Conservation (phyloP, 2,113 vertebrate genomes). For the Trichomycterus rosablanca region DNA sequence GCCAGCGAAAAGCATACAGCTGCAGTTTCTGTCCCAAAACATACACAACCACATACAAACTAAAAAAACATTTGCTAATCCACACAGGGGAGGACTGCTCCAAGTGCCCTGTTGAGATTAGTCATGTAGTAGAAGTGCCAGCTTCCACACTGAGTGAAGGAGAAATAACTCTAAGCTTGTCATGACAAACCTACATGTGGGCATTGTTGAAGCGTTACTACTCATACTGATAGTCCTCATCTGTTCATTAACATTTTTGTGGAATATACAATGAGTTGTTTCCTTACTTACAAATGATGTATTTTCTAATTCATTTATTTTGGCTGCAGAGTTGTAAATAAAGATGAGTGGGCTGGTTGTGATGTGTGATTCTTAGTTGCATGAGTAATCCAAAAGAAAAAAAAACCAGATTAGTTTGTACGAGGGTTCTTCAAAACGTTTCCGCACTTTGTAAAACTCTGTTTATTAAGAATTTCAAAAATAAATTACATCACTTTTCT, state of each 20-base stretch:
- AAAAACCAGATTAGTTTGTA: too few relatives aligned
- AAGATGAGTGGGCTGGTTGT: neutral
- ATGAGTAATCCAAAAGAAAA: too few relatives aligned
- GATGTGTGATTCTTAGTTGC: neutral
- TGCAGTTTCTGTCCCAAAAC: constrained; percentile 54
- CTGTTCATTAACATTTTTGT: neutral
- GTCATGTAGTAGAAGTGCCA: constrained; percentile 23
- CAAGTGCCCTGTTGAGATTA: constrained; percentile 21
- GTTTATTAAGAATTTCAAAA: too few relatives aligned
- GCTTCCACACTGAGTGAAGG: neutral
- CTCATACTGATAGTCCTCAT: too few relatives aligned
- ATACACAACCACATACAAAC: constrained; percentile 52
- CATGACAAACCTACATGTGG: neutral
- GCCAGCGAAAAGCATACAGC: constrained; percentile 33
- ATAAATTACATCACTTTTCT: too few relatives aligned
- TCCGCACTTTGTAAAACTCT: too few relatives aligned
- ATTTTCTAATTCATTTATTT: too few relatives aligned
- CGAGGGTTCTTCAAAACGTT: too few relatives aligned
- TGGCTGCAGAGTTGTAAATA: constrained; percentile 12
- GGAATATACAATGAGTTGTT: too few relatives aligned
- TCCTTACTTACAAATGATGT: too few relatives aligned
- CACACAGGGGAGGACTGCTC: constrained; percentile 36
- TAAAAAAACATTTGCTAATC: constrained; percentile 55
- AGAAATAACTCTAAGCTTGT: neutral
- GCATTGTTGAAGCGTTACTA: neutral